A percentile compares a stretch with the other conserved stretches of the same genome.
These are phyloP conservation scores for Smutsia gigantea DNA, from an alignment of 2,797 vertebrate species.

Conservation along the genomic window DNA sequence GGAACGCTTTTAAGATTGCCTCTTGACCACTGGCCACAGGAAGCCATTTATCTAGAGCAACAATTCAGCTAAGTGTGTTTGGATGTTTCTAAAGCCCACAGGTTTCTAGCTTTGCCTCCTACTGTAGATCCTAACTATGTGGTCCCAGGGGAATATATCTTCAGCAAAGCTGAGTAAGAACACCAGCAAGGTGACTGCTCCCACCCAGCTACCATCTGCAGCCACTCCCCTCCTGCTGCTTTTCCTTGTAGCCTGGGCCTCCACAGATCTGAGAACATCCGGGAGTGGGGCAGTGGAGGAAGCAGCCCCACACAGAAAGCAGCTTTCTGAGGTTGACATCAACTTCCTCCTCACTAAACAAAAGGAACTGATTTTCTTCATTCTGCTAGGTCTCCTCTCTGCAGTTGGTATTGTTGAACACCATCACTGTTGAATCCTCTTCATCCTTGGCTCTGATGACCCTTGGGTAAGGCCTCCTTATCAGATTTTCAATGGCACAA, in stretches of 20 bases:
- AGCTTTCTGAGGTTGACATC: constrained; percentile 56
- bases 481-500: not conserved
- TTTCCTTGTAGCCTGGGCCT: not conserved
- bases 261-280: not conserved
- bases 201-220: not conserved
- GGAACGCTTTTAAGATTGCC: not conserved
- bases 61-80: not conserved
- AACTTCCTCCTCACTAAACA: constrained; percentile 57
- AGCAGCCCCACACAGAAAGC: constrained; percentile 41
- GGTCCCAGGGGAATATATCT: not conserved
- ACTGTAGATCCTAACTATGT: not conserved
- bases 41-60: not conserved
- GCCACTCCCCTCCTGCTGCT: not conserved
- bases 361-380: constrained; percentile 21
- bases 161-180: not conserved
- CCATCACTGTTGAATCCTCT: not conserved
- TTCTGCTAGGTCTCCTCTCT: not conserved
- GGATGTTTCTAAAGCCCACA: not conserved
- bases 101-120: constrained; percentile 1
- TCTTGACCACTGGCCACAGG: not conserved
- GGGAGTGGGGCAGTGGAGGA: constrained; percentile 24
- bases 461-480: not conserved
- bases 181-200: not conserved
- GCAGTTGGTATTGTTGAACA: not conserved
- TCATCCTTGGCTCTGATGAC: not conserved